Evolutionary conservation across 2,888 invertebrate species (phyloP).

Genomic region (Liodrosophila aerea): DNA sequence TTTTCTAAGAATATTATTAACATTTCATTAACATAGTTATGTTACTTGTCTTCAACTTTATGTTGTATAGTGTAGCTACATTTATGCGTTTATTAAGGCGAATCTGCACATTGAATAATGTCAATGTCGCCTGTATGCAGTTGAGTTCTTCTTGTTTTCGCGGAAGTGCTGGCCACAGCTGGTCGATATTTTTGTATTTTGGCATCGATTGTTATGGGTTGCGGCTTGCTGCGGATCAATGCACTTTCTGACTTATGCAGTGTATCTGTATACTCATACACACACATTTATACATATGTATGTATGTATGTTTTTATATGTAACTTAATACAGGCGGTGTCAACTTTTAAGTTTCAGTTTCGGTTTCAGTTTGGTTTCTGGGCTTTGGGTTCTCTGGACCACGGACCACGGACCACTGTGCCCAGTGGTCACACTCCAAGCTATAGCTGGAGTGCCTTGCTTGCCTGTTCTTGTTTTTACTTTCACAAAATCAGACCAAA

Average conservation of each 20-base stretch:
- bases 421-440: slow-evolving; percentile 47
- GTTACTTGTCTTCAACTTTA: slow-evolving; percentile 1
- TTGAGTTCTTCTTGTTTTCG: neutral
- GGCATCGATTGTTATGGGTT: slow-evolving; percentile 8
- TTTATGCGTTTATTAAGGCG: neutral
- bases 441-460: neutral
- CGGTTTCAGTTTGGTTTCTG: slow-evolving; percentile 23
- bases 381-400: neutral
- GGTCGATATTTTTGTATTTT: slow-evolving; percentile 7
- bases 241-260: slow-evolving; percentile 58
- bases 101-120: slow-evolving; percentile 1
- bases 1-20: no score
- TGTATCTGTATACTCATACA: slow-evolving; percentile 37
- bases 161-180: slow-evolving; percentile 10
- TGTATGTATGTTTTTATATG: no score
- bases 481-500: slow-evolving; percentile 70
- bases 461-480: slow-evolving; percentile 34
- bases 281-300: slow-evolving; percentile 39
- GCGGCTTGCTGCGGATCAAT: slow-evolving; percentile 57
- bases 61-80: slow-evolving; percentile 14
- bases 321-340: slow-evolving; percentile 6
- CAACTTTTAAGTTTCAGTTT: slow-evolving; percentile 29
- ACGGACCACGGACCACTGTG: no score
- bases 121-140: slow-evolving; percentile 8
- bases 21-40: no score